Percentiles rank a stretch among this genome's conserved stretches.
Conservation (phyloP, 2,113 vertebrate species). For the Balaenoptera acutorostrata region DNA sequence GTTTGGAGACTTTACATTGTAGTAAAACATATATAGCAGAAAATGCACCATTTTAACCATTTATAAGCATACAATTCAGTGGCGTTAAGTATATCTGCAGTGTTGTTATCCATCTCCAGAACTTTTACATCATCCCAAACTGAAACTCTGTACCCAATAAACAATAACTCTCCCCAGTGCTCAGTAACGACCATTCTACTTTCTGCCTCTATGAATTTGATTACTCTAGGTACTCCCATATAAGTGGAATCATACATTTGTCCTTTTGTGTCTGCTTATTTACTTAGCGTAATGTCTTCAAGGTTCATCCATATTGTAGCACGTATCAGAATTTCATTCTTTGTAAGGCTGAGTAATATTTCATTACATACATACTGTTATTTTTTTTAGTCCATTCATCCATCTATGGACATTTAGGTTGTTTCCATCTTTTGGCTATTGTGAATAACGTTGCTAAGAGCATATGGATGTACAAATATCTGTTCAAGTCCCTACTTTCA, state of each 20-base stretch:
- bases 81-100: neutral
- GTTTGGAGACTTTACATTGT: neutral
- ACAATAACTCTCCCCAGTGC: neutral
- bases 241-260: neutral
- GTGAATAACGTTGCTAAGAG: neutral
- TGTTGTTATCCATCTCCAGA: neutral
- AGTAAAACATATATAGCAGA: neutral
- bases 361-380: neutral
- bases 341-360: constrained; percentile 6
- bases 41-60: neutral
- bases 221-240: neutral
- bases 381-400: neutral
- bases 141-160: neutral
- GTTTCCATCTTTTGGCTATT: neutral
- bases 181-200: neutral
- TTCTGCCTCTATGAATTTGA: neutral
- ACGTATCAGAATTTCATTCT: neutral
- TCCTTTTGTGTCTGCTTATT: neutral
- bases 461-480: neutral
- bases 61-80: neutral
- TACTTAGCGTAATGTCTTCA: neutral
- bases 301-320: neutral
- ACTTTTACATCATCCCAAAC: neutral
- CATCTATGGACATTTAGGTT: neutral
- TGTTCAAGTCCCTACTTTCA: neutral